Percentiles rank a stretch among this genome's conserved stretches.
phyloP scores from a whole-genome alignment of 2,797 vertebrate species.

The Micropoecilia bifurca region DNA sequence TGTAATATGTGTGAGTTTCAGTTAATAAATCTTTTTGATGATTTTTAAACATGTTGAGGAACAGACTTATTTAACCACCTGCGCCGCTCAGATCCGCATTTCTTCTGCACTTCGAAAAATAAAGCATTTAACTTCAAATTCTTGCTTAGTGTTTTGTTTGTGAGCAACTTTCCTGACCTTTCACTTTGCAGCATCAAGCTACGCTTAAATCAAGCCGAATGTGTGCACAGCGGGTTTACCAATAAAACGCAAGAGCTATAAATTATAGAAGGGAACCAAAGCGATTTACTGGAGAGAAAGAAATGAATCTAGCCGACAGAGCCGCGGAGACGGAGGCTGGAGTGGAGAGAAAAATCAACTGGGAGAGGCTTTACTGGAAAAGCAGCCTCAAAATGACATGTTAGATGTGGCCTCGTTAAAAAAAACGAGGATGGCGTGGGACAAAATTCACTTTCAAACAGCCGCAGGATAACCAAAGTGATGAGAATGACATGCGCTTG shows the following conservation, averaged over 20 bases:
- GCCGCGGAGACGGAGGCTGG: slow-evolving; percentile 25
- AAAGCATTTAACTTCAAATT: slow-evolving; percentile 27
- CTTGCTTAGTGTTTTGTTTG: slow-evolving; percentile 29
- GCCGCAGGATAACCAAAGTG: slow-evolving; percentile 2
- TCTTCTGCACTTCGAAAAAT: slow-evolving; percentile 12
- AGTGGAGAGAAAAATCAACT: slow-evolving; percentile 18
- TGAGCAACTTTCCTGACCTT: slow-evolving; percentile 54
- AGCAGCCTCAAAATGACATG: slow-evolving; percentile 52
- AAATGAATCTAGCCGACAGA: slow-evolving; percentile 43
- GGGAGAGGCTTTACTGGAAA: slow-evolving; percentile 56
- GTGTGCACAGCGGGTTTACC: slow-evolving; percentile 44
- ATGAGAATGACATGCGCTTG: background rate
- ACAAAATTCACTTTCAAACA: slow-evolving; percentile 38
- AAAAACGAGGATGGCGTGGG: slow-evolving; percentile 32
- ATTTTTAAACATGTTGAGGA: background rate
- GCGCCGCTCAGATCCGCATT: slow-evolving; percentile 30
- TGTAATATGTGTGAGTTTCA: background rate
- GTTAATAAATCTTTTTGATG: background rate
- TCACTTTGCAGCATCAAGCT: slow-evolving; percentile 46
- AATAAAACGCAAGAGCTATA: slow-evolving; percentile 61
- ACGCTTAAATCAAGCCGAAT: slow-evolving; percentile 59
- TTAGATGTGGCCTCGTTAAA: slow-evolving; percentile 35
- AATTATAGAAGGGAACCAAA: slow-evolving; percentile 56
- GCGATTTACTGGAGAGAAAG: slow-evolving; percentile 46
- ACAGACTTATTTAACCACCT: slow-evolving; percentile 10